Base-by-base conservation (phyloP, 1,140 invertebrate genomes). In the Pseudomyrmex cubaensis region DNA sequence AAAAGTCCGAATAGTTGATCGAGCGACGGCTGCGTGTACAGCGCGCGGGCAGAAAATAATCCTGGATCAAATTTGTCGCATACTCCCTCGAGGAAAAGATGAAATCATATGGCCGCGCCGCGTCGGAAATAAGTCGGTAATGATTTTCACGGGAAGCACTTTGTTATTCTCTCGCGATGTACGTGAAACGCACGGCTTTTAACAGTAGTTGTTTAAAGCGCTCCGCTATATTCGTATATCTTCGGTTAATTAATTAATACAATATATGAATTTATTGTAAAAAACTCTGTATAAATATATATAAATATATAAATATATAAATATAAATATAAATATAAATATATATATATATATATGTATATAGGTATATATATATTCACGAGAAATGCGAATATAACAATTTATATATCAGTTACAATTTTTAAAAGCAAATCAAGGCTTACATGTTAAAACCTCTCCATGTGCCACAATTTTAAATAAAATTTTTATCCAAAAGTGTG, bases 1-100 rank as follows among this genome's bases (percentile, higher is more conserved):
- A 70, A 78, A 78, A 78, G 76, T 78, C 76, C 76, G 76, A 70
- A 59, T 44, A 25, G 76, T 78, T 57, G 76, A 78, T 78, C 76
- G 64, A 78, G 76, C 64, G 64, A 69, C 63, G 63, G 20, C 62
- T 35, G 35, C n/a, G 73, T 25, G 63, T 50, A 22, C 3, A 22
- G 50, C 50, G 48, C 46, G 48, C 46, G 17, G n/a, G 22, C 15
- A 20, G 64, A n/a, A 78, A 57, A 70, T 78, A 78, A 78, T 78
- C 20, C 76, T 57, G 75, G 17, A 78, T 78, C 50, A 78, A 78
- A 78, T 78, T 77, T 78, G 52, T 50, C 50, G 35, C 20, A 13
- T 15, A 2, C 50, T 54, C n/a, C 62, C 74, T 0, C 35, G 50
- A 13, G 52, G 20, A 57, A 35, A 15, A 69, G 44, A 35, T 62